Evolutionary conservation across 2,113 vertebrate genomes (phyloP).

Genomic region (Shinisaurus crocodilurus): DNA sequence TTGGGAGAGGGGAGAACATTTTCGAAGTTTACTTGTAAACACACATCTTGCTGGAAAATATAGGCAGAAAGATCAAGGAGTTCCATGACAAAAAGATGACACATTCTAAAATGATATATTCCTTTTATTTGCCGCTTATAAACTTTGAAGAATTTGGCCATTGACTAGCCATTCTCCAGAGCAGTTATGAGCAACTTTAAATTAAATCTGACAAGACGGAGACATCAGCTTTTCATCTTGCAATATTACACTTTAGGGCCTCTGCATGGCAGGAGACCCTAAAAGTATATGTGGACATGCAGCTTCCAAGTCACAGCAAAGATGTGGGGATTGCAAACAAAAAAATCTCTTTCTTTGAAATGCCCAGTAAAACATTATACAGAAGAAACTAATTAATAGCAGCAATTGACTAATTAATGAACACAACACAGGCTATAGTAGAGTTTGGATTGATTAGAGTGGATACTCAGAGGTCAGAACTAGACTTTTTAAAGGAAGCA

Average conservation of each 20-base stretch:
- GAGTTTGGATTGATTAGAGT: background rate
- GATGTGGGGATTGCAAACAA: slow-evolving; percentile 24
- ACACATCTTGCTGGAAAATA: slow-evolving; percentile 59
- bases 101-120: slow-evolving; percentile 70
- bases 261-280: slow-evolving; percentile 45
- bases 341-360: background rate
- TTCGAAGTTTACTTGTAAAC: slow-evolving; percentile 56
- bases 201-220: slow-evolving; percentile 60
- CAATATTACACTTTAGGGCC: slow-evolving; percentile 58
- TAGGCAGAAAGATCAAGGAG: slow-evolving; percentile 65
- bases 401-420: background rate
- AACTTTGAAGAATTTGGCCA: slow-evolving; percentile 59
- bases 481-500: background rate
- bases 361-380: slow-evolving; percentile 27
- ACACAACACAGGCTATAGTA: slow-evolving; percentile 13
- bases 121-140: slow-evolving; percentile 60
- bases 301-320: slow-evolving; percentile 31
- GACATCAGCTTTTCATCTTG: slow-evolving; percentile 66
- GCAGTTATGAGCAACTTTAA: slow-evolving; percentile 61
- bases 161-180: slow-evolving; percentile 57
- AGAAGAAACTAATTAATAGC: slow-evolving; percentile 16
- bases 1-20: background rate
- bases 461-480: background rate
- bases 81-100: slow-evolving; percentile 67
- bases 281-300: slow-evolving; percentile 33